Base-by-base conservation (phyloP, 2,113 vertebrate genomes). In the Taurulus bubalis region DNA sequence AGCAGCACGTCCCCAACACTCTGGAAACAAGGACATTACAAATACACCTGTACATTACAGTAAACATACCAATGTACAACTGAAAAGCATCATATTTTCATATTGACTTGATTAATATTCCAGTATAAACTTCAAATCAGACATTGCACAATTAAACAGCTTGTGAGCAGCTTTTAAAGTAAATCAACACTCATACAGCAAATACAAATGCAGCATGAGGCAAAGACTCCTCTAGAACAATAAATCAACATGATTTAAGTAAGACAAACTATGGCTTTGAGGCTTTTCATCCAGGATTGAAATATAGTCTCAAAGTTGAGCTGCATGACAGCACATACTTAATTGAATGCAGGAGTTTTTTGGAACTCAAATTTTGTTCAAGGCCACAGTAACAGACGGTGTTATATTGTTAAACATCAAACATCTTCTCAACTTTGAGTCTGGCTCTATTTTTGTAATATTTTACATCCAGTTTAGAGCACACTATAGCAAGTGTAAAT, bases 1-100 rank as follows among this genome's bases (percentile, higher is more conserved):
- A 96, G 97, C 62, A 99, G 96, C 71, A 99, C 98, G 0, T 99
- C 98, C 0, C 96, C 98, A 89, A 98, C 98, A 90, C 98, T 99
- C 98, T 99, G 89, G 10, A 79, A 77, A 85, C 80, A 91, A 30
- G 72, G 16, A 56, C 49, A 53, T n/a, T 11, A n/a, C 47, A 45
- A 47, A 67, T 22, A 55, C 6, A 53, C 55, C 71, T 8, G 20
- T 26, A 55, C 34, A 32, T 53, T 45, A 16, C 18, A 69, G 8
- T 30, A 6, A 80, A 26, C 24, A 56, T 24, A 67, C 4, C 15
- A 2, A 4, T 40, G 11, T 14, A 22, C 15, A 38, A 8, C 18
- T 64, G 6, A 76, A 66, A 70, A 18, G 15, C 20, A 16, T 12
- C 4, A 28, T 4, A 16, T 69, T 62, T 68, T 38, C 7, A 10